These are phyloP conservation scores for Poecilobothrus nobilitatus DNA, from an alignment of 2,888 invertebrate genomes.

Conservation along the genomic window DNA sequence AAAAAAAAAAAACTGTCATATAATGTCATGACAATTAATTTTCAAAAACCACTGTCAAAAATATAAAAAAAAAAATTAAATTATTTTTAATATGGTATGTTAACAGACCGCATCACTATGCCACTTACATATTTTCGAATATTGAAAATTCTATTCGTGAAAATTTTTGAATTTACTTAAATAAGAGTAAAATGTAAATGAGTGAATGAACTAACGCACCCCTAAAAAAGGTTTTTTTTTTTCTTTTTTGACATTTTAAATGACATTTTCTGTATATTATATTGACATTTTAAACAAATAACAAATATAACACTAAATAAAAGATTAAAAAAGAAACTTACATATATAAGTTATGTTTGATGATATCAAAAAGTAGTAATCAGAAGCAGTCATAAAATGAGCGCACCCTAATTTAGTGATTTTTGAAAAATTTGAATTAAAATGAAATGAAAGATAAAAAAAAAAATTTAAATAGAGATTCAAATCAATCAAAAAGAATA, in stretches of 20 bases:
- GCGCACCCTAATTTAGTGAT: not conserved
- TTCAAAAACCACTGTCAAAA: not conserved
- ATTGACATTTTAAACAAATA: not conserved
- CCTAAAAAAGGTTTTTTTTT: not conserved
- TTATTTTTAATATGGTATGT: not conserved
- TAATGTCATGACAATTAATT: not conserved
- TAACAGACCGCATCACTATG: not conserved
- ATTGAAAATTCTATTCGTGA: not conserved
- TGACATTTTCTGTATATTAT: not conserved
- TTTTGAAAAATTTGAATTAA: not conserved
- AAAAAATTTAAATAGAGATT: too few relatives aligned
- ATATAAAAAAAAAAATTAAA: not conserved
- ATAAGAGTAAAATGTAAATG: not conserved
- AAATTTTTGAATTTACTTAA: not conserved
- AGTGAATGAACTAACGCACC: not conserved
- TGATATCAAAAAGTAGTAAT: not conserved
- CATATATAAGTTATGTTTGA: not conserved
- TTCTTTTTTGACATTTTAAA: not conserved
- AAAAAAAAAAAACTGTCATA: not conserved
- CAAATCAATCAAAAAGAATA: not conserved
- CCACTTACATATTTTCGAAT: not conserved
- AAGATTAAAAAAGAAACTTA: not conserved
- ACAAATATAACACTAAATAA: too few relatives aligned
- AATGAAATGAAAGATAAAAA: too few relatives aligned
- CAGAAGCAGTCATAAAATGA: not conserved